Evolutionary conservation across 2,113 vertebrate genomes (phyloP).

Genomic region (Macquaria ambigua): DNA sequence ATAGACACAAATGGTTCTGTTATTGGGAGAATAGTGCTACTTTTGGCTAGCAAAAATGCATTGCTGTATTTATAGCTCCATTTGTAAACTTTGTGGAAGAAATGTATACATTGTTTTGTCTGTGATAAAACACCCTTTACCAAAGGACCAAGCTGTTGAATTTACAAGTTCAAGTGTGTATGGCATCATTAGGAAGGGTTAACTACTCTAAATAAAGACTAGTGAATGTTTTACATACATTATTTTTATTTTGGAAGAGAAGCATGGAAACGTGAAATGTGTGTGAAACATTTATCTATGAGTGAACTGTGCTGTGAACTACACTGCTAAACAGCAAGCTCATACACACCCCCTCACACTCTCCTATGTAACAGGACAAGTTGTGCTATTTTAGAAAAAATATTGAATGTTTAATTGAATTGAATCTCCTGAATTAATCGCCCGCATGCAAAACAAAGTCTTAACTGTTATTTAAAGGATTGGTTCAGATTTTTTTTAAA

Average conservation of each 20-base stretch:
- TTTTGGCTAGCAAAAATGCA: background rate
- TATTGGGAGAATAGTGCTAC: background rate
- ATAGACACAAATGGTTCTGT: conserved; percentile 7
- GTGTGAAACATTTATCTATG: too few relatives aligned
- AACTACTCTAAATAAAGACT: background rate
- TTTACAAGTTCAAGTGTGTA: background rate
- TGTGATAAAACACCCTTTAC: background rate
- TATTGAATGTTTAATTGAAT: too few relatives aligned
- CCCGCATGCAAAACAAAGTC: background rate
- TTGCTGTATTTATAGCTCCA: background rate
- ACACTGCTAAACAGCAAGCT: background rate
- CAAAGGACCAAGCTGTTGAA: background rate
- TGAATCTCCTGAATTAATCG: too few relatives aligned
- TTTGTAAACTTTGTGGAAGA: background rate
- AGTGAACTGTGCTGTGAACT: too few relatives aligned
- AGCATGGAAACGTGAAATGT: too few relatives aligned
- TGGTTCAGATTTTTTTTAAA: too few relatives aligned
- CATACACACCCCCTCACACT: background rate
- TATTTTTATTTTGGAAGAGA: too few relatives aligned
- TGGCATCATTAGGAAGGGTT: background rate
- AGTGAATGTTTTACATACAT: too few relatives aligned
- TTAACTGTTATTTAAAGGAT: too few relatives aligned
- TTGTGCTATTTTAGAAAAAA: background rate
- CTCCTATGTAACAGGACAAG: background rate
- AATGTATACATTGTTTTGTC: background rate